Evolutionary conservation across 30 jellyfish, hydroid and myxozoan genomes (phyloP).

Genomic region (Mastigias papua): DNA sequence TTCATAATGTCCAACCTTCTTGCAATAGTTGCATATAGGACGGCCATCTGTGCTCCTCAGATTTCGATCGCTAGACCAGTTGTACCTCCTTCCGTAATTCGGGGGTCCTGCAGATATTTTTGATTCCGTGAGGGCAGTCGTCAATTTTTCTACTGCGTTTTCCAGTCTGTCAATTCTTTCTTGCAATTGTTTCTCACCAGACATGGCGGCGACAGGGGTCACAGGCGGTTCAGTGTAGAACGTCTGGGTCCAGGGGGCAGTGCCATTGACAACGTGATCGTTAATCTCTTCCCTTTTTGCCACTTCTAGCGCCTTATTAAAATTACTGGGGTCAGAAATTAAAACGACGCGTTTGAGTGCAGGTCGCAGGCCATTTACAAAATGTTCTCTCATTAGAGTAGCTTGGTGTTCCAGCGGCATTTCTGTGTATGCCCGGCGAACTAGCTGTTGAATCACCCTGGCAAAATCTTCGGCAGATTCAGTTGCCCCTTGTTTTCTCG

Average conservation of each 20-base stretch:
- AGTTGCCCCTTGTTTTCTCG: conserved; percentile 11
- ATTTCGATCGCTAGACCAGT: background rate
- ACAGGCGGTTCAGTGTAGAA: background rate
- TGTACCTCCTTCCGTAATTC: background rate
- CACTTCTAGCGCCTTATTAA: background rate
- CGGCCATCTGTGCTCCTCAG: conserved; percentile 42
- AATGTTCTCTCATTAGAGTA: conserved; percentile 43
- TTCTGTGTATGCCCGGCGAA: conserved; percentile 20
- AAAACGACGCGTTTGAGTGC: background rate
- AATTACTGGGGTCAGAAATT: background rate
- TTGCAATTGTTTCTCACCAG: background rate
- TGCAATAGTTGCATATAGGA: conserved; percentile 8
- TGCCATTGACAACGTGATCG: conserved; percentile 18
- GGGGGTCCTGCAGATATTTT: background rate
- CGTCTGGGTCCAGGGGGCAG: conserved; percentile 28
- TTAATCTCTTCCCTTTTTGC: conserved; percentile 44
- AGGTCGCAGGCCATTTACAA: conserved; percentile 35
- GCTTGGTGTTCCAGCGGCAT: conserved; percentile 43
- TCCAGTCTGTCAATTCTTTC: conserved; percentile 16
- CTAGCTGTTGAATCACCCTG: conserved; percentile 32
- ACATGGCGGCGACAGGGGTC: background rate
- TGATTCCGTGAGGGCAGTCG: background rate
- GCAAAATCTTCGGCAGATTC: conserved; percentile 30
- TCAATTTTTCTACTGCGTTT: conserved; percentile 3
- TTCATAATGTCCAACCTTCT: conserved; percentile 7